Percentiles rank a stretch among this genome's conserved stretches.
Conservation (phyloP, 1,140 invertebrate genomes). For the Leptopilina boulardi region DNA sequence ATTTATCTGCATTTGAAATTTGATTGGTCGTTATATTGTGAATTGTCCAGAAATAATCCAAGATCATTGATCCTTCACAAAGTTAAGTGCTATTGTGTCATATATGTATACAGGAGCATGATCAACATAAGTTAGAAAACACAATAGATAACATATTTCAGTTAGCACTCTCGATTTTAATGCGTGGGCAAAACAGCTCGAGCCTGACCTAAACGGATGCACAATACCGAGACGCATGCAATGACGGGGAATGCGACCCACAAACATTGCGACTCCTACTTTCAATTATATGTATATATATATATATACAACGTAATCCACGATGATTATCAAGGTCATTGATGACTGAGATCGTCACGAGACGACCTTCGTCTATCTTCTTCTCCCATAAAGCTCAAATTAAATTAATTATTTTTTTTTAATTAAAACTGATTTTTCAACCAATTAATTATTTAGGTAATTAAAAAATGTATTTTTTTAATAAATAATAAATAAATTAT, state of each 20-base stretch:
- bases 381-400: neutral
- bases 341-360: conserved; percentile 38
- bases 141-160: conserved; percentile 54
- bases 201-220: conserved; percentile 66
- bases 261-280: conserved; percentile 36
- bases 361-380: neutral
- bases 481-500: too few species aligned
- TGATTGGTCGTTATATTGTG: conserved; percentile 55
- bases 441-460: too few species aligned
- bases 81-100: conserved; percentile 58
- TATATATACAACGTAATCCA: neutral
- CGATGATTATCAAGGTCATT: conserved; percentile 46
- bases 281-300: too few species aligned
- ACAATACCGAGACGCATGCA: conserved; percentile 51
- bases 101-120: conserved; percentile 46
- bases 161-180: conserved; percentile 57
- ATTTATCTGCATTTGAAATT: conserved; percentile 50
- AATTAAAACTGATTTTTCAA: too few species aligned
- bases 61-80: conserved; percentile 65
- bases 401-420: neutral
- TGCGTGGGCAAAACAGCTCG: conserved; percentile 66
- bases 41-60: conserved; percentile 63
- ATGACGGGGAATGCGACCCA: conserved; percentile 36
- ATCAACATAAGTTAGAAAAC: conserved; percentile 39
- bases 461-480: too few species aligned